Percentiles rank a stretch among this genome's conserved stretches.
Conservation (phyloP, 2,113 vertebrate species). For the Theristicus caerulescens region DNA sequence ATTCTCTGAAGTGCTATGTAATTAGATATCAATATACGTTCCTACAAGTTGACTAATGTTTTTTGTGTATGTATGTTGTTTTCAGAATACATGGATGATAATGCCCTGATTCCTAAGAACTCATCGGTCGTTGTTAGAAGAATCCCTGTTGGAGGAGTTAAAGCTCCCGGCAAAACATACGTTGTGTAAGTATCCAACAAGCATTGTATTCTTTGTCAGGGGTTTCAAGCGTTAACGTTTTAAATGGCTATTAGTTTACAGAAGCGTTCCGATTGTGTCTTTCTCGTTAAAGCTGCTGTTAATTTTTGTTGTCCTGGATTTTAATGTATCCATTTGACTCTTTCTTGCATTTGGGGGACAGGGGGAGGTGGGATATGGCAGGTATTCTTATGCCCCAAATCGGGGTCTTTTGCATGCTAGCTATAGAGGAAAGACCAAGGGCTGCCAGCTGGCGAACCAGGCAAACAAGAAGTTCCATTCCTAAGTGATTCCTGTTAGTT, state of each 20-base stretch:
- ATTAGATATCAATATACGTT: not conserved
- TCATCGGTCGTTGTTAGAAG: constrained; percentile 94
- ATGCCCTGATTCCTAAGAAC: constrained; percentile 89
- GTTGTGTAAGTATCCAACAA: constrained; percentile 82
- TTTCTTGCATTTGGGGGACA: too few relatives aligned
- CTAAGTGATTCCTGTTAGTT: not conserved
- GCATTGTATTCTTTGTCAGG: not conserved
- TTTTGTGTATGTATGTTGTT: not conserved
- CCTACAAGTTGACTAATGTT: not conserved
- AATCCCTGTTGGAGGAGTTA: constrained; percentile 88
- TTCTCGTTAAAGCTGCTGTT: not conserved
- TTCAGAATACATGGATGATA: constrained; percentile 90
- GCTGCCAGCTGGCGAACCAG: not conserved
- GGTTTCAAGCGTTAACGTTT: not conserved
- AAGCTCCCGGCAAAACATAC: constrained; percentile 87
- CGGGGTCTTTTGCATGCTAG: not conserved
- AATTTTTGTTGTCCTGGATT: not conserved
- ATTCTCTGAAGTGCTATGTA: not conserved
- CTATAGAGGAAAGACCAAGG: not conserved
- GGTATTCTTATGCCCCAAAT: not conserved
- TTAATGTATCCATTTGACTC: not conserved
- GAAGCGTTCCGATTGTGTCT: not conserved
- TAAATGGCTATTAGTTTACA: not conserved
- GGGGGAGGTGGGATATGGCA: too few relatives aligned
- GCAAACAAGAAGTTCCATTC: not conserved